Evolutionary conservation across 2,113 vertebrate genomes (phyloP).

Genomic region (Ophiodon elongatus): DNA sequence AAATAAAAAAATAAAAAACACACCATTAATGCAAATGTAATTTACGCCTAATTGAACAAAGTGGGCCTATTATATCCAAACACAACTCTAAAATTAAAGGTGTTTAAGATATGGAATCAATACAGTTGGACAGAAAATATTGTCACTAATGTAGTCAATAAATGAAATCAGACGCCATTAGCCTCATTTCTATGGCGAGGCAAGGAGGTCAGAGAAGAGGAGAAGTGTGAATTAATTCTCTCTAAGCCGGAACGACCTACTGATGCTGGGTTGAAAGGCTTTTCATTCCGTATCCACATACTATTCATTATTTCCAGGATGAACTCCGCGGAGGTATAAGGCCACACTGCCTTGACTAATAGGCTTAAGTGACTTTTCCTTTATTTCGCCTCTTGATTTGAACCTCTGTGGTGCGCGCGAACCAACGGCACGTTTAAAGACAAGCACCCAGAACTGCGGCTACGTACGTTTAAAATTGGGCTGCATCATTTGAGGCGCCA

Average conservation of each 20-base stretch:
- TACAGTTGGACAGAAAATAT: slow-evolving; percentile 53
- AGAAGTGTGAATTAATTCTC: slow-evolving; percentile 87
- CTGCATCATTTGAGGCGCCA: slow-evolving; percentile 9
- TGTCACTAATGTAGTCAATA: slow-evolving; percentile 74
- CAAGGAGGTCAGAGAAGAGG: slow-evolving; percentile 83
- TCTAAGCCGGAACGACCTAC: slow-evolving; percentile 86
- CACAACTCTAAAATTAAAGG: slow-evolving; percentile 27
- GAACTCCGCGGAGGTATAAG: slow-evolving; percentile 41
- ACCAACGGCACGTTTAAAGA: not conserved
- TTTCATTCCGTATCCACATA: slow-evolving; percentile 64
- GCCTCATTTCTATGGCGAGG: slow-evolving; percentile 85
- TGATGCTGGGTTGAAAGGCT: slow-evolving; percentile 78
- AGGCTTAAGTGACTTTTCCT: slow-evolving; percentile 51
- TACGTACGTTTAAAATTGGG: slow-evolving; percentile 15
- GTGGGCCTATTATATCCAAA: not conserved
- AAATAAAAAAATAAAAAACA: not conserved
- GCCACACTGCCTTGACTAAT: slow-evolving; percentile 55
- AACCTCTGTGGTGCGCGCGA: slow-evolving; percentile 15
- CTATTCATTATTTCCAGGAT: slow-evolving; percentile 64
- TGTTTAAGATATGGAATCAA: slow-evolving; percentile 35
- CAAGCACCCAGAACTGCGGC: slow-evolving; percentile 4
- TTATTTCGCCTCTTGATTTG: slow-evolving; percentile 46
- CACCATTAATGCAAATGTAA: slow-evolving; percentile 25
- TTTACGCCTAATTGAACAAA: slow-evolving; percentile 28
- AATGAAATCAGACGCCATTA: slow-evolving; percentile 93